Percentiles rank a stretch among this genome's conserved stretches.
Conservation (phyloP, 2,888 invertebrate species). For the Galerucella nymphaeae region DNA sequence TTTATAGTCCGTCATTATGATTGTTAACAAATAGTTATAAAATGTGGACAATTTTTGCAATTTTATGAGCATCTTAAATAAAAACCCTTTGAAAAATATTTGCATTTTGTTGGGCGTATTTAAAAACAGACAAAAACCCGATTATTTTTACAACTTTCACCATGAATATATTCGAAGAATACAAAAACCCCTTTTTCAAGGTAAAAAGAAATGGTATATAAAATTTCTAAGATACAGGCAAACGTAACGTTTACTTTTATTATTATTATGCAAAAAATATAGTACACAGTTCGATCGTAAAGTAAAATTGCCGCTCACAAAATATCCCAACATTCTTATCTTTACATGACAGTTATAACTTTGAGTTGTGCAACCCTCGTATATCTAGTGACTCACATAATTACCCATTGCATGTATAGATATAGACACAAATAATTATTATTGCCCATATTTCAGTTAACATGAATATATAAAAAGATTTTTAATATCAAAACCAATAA, state of each 20-base stretch:
- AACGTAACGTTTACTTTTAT: not conserved
- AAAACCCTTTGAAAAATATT: slow-evolving; percentile 39
- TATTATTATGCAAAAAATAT: no score
- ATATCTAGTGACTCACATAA: no score
- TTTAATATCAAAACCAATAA: slow-evolving; percentile 4
- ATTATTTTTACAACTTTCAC: slow-evolving; percentile 24
- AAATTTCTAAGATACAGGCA: slow-evolving; percentile 40
- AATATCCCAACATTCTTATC: no score
- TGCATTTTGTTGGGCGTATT: slow-evolving; percentile 21
- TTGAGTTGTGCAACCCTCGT: no score
- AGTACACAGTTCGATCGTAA: no score
- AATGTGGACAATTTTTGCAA: slow-evolving; percentile 31
- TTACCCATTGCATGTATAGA: not conserved
- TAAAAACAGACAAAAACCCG: slow-evolving; percentile 30
- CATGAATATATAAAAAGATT: not conserved
- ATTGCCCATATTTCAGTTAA: not conserved
- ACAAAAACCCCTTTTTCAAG: slow-evolving; percentile 40
- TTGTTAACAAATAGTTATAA: slow-evolving; percentile 19
- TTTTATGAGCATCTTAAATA: slow-evolving; percentile 35
- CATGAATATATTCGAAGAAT: slow-evolving; percentile 12
- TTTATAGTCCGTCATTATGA: slow-evolving; percentile 8
- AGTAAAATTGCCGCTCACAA: no score
- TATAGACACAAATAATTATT: not conserved
- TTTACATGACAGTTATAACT: no score
- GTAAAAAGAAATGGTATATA: slow-evolving; percentile 41